Percentiles rank a stretch among this genome's conserved stretches.
Evolutionary conservation across 2,113 vertebrate species (phyloP).

Genomic region (Miniopterus natalensis): DNA sequence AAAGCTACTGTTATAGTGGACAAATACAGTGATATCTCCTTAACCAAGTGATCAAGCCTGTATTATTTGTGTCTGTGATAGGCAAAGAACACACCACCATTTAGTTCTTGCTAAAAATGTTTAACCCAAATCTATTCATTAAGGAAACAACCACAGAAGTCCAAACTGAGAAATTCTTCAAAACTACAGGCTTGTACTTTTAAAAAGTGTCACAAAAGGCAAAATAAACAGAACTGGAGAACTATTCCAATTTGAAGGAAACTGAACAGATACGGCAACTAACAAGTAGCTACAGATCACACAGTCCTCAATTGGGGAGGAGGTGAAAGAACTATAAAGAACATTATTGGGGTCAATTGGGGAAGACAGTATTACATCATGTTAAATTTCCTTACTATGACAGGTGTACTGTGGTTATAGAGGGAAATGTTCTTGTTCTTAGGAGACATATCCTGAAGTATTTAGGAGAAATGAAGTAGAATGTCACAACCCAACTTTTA

Average conservation of each 20-base stretch:
- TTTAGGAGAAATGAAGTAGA: not conserved
- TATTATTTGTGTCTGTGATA: not conserved
- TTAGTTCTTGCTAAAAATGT: conserved; percentile 46
- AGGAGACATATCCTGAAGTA: not conserved
- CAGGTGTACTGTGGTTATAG: not conserved
- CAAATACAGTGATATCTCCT: not conserved
- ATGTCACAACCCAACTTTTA: not conserved
- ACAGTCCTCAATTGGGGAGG: not conserved
- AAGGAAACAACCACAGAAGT: not conserved
- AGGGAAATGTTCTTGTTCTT: conserved; percentile 19
- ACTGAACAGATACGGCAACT: not conserved
- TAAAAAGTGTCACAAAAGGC: not conserved
- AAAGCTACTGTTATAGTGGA: not conserved
- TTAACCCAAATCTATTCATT: conserved; percentile 13
- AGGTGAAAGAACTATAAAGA: not conserved
- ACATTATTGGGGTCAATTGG: not conserved
- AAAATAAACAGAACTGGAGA: not conserved
- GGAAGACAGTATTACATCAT: not conserved
- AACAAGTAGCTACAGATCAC: not conserved
- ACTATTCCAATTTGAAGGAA: conserved; percentile 25
- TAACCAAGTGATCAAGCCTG: not conserved
- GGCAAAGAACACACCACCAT: not conserved
- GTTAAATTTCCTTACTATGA: not conserved
- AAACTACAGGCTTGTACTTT: conserved; percentile 14
- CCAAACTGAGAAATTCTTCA: not conserved